Percentiles rank a stretch among this genome's conserved stretches.
Evolutionary conservation across 2,797 vertebrate genomes (phyloP).

Genomic region (Danio aesculapii): DNA sequence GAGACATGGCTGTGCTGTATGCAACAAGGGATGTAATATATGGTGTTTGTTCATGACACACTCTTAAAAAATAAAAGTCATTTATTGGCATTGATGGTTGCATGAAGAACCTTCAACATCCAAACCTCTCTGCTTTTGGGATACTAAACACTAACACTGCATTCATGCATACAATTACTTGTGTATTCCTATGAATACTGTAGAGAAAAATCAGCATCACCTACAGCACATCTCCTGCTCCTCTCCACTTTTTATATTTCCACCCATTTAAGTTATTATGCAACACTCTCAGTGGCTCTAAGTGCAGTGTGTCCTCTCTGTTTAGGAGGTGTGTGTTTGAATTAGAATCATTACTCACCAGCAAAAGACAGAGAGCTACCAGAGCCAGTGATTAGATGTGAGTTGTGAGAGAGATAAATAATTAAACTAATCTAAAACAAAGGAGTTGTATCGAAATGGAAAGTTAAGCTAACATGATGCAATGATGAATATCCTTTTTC

Average conservation of each 20-base stretch:
- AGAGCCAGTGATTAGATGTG: constrained; percentile 1
- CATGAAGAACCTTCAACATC: too few relatives aligned
- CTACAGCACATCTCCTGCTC: constrained; percentile 15
- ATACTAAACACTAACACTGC: background rate
- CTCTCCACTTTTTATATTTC: constrained; percentile 44
- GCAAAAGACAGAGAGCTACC: constrained; percentile 17
- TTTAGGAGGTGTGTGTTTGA: constrained; percentile 49
- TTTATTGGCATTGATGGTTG: too few relatives aligned
- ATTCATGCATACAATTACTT: background rate
- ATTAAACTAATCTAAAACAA: constrained; percentile 49
- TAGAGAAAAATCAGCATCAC: background rate
- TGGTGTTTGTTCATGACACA: too few relatives aligned
- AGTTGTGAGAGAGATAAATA: constrained; percentile 17
- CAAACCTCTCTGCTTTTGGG: constrained; percentile 1
- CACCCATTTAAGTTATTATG: constrained; percentile 54
- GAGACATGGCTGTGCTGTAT: too few relatives aligned
- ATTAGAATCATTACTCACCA: constrained; percentile 49
- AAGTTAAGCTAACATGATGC: constrained; percentile 28
- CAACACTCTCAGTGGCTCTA: constrained; percentile 48
- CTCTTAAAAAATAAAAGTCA: too few relatives aligned
- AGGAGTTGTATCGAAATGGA: constrained; percentile 30
- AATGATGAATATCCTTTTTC: constrained; percentile 26
- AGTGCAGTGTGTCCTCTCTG: constrained; percentile 39
- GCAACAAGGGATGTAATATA: too few relatives aligned
- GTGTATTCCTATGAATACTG: constrained; percentile 24